Evolutionary conservation across 2,113 vertebrate genomes (phyloP).

Genomic region (Lontra canadensis): DNA sequence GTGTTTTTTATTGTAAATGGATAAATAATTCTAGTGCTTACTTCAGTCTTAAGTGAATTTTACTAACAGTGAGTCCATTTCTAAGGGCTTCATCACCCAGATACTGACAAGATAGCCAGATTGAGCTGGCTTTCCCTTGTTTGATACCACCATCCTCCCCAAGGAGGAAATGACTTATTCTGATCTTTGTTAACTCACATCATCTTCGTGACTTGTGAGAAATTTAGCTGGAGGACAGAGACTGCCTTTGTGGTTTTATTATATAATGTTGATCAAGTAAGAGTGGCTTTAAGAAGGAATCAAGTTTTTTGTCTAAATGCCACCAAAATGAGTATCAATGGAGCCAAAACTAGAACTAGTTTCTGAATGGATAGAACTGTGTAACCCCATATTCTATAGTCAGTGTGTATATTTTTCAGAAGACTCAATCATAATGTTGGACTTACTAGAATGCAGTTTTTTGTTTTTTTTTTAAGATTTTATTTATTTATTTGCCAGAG

Average conservation of each 20-base stretch:
- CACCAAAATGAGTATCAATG: neutral
- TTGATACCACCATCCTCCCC: neutral
- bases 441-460: neutral
- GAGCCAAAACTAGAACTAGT: neutral
- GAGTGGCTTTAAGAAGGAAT: constrained; percentile 16
- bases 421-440: neutral
- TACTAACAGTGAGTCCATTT: neutral
- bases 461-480: too few relatives aligned
- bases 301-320: constrained; percentile 18
- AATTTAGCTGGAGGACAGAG: neutral
- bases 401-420: constrained; percentile 40
- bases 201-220: neutral
- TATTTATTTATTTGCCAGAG: too few relatives aligned
- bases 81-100: neutral
- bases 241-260: constrained; percentile 15
- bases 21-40: neutral
- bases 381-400: constrained; percentile 21
- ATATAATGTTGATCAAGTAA: constrained; percentile 17
- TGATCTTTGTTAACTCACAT: neutral
- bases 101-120: neutral
- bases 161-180: neutral
- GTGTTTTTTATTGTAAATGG: constrained; percentile 5
- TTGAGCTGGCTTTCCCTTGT: neutral
- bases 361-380: neutral
- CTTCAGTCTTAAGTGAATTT: neutral